Base-by-base conservation (phyloP, 2,888 invertebrate species). In the Emmelina monodactyla region DNA sequence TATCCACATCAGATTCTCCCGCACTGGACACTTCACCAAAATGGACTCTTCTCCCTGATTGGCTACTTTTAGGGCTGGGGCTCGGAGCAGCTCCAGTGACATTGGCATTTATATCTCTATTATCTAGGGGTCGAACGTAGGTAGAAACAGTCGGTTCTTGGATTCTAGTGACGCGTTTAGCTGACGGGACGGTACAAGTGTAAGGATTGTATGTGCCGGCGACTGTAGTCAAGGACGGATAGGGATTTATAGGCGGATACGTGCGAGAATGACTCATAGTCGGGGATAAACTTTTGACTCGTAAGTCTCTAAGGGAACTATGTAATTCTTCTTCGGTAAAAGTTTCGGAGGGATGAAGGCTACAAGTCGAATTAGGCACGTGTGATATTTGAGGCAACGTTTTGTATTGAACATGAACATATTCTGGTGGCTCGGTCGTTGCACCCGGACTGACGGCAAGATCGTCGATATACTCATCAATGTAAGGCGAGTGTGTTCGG, bases 31-130 rank as follows among this genome's bases (percentile, higher is more conserved):
- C 71, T 44, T 72, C 72, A 55, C 75, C 71, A 58, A 80, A 80
- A 57, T 51, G 80, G 43, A 80, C 80, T 69, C 75, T 73, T 64
- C 75, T 78, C 48, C 78, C 80, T 55, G 71, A 70, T 42, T 69
- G 70, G 55, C 64, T 64, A 63, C 59, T 70, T 64, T 61, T 70
- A 48, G 62, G 53, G 47, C 53, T 52, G 53, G 65, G 62, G 51
- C 53, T 25, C n/a, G 9, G 53, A 49, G 50, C 49, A 53, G 56
- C 55, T 46, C 49, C 47, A 44, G 67, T 64, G 44, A 69, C 51
- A 49, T 73, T 73, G 39, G 68, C 64, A 49, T 71, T 71, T 44
- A 75, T 61, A 42, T 75, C 73, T 53, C 58, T 67, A n/a, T n/a
- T n/a, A 41, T 54, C 61, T 56, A 65, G 46, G 36, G 65, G 53